phyloP scores from a whole-genome alignment of 2,888 invertebrate species.

The Xestia ashworthii region DNA sequence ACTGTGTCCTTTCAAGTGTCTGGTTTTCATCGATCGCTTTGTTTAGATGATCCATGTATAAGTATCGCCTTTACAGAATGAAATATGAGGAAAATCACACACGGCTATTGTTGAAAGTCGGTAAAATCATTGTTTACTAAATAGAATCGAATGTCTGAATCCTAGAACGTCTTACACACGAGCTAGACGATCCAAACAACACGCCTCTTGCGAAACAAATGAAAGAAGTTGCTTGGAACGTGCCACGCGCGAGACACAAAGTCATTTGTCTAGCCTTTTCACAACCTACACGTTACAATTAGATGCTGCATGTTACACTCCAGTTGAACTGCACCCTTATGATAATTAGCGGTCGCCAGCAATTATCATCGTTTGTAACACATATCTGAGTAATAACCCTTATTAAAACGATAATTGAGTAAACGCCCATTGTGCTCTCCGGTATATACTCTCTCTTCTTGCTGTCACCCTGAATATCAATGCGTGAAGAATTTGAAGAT shows the following conservation, averaged over 20 bases:
- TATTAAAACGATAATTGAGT: constrained; percentile 63
- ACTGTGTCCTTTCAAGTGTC: background rate
- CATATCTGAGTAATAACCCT: constrained; percentile 56
- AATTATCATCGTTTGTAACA: constrained; percentile 60
- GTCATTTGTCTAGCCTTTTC: too few species aligned
- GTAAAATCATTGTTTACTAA: constrained; percentile 26
- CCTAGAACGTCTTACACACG: background rate
- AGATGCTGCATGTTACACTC: constrained; percentile 33
- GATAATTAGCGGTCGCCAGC: constrained; percentile 75
- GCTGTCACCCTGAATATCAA: background rate
- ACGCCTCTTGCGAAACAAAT: background rate
- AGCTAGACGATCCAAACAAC: background rate
- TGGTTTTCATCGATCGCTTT: constrained; percentile 1
- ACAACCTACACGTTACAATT: background rate
- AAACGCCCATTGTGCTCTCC: constrained; percentile 40
- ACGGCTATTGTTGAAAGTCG: constrained; percentile 7
- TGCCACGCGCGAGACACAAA: background rate
- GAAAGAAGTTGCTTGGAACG: background rate
- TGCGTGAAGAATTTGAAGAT: background rate
- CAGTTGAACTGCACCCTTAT: constrained; percentile 40
- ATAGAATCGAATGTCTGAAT: background rate
- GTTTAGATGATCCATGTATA: background rate
- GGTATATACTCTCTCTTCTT: background rate
- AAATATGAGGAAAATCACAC: constrained; percentile 36
- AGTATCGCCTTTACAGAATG: constrained; percentile 10